Evolutionary conservation across 1,140 invertebrate genomes (phyloP), one percentile per base, ranked within the genome.

Genomic region (Pseudachorutes palmiensis): DNA sequence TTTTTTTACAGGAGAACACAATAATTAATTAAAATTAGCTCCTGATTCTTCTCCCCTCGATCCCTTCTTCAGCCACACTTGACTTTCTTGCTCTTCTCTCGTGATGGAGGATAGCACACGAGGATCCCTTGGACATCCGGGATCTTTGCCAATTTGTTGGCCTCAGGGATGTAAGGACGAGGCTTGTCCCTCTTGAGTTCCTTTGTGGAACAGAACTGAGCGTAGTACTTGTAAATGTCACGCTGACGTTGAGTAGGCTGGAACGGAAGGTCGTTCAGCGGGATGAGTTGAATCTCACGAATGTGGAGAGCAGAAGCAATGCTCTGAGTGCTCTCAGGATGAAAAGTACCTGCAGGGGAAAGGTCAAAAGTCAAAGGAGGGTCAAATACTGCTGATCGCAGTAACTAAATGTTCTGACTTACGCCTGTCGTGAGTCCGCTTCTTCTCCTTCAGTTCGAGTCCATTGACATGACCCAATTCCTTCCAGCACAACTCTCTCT

Each of bases 241-340:
- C 26, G 3, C 36, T 73, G 67, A 61, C 67, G 70, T 26, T 69
- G 55, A 29, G 45, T 69, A 19, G 71, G 31, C 29, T 2, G 1
- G 33, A 62, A 41, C 2, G 30, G n/a, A 26, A 67, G 29, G 45
- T 41, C 22, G 16, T 31, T 29, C 31, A 61, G 67, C 0, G 62
- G 51, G 22, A 36, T 63, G 30, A 73, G 33, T 32, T 68, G 26
- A 9, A 73, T 24, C 1, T 62, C 65, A 28, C 72, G 66, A 66
- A 73, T 71, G 36, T 73, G 72, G 22, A 73, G 33, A 2, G 72
- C 72, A 1, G 72, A 73, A n/a, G 72, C 72, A 12, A 73, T 67
- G 62, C 72, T 73, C 36, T 71, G 69, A 24, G 72, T 60, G 58
- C 62, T 62, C 1, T 71, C 68, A 30, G 24, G 24, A 63, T 71